Evolutionary conservation across 1,140 invertebrate species (phyloP).

Genomic region (Drosophila suzukii): DNA sequence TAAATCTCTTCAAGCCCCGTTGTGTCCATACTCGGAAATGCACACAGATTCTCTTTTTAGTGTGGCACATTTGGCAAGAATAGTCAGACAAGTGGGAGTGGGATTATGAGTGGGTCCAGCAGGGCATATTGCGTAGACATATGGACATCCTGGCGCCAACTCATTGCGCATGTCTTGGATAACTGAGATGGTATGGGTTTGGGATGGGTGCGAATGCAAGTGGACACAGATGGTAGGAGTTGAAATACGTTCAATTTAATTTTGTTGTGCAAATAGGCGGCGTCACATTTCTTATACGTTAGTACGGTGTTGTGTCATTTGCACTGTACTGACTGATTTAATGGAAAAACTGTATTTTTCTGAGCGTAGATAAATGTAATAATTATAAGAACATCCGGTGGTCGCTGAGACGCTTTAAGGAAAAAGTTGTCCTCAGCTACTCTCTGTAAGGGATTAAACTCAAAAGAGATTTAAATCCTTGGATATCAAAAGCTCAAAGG

Average conservation of each 20-base stretch:
- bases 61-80: not conserved
- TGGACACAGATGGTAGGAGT: constrained; percentile 45
- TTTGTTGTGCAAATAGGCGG: constrained; percentile 50
- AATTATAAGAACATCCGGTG: not conserved
- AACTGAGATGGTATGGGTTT: constrained; percentile 1
- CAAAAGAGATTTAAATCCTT: too few relatives aligned
- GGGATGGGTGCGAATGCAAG: constrained; percentile 1
- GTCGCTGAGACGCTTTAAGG: too few relatives aligned
- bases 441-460: too few relatives aligned
- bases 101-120: constrained; percentile 3
- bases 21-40: not conserved
- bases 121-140: constrained; percentile 30
- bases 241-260: constrained; percentile 42
- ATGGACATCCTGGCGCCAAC: constrained; percentile 46
- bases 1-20: not conserved
- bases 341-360: too few relatives aligned
- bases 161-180: constrained; percentile 36
- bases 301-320: constrained; percentile 2
- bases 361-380: too few relatives aligned
- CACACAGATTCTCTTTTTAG: not conserved
- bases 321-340: not conserved
- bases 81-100: constrained; percentile 2
- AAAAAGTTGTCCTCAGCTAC: too few relatives aligned
- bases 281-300: constrained; percentile 11
- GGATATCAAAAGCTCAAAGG: too few relatives aligned